Conservation (phyloP, 2,888 invertebrate genomes). For the Cetonia aurata region DNA sequence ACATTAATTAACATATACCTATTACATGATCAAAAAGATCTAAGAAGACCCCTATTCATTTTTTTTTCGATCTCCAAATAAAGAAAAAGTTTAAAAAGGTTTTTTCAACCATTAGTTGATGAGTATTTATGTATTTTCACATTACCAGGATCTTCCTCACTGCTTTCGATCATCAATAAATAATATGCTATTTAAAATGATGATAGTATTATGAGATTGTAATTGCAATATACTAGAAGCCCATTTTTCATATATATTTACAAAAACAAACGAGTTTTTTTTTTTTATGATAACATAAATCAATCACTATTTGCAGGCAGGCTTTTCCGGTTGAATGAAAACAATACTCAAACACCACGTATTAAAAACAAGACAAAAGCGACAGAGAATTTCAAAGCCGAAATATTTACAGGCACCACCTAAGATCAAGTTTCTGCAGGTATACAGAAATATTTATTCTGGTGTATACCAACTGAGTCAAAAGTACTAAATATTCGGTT, state of each 20-base stretch:
- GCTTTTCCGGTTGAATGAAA: too few species aligned
- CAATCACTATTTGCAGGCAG: not conserved
- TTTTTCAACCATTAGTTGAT: too few species aligned
- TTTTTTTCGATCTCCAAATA: too few species aligned
- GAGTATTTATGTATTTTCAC: too few species aligned
- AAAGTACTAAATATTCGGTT: not conserved
- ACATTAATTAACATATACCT: too few species aligned
- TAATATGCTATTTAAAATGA: not conserved
- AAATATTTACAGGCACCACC: constrained; percentile 44
- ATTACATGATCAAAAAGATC: too few species aligned
- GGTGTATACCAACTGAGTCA: too few species aligned
- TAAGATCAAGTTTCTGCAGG: constrained; percentile 46
- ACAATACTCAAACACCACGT: not conserved
- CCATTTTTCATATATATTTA: not conserved
- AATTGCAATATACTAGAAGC: constrained; percentile 21
- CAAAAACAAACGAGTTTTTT: constrained; percentile 15
- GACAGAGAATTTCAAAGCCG: constrained; percentile 28
- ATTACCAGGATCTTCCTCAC: too few species aligned
- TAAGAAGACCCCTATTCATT: too few species aligned
- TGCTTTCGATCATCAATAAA: too few species aligned
- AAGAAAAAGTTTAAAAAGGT: too few species aligned
- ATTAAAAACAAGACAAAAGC: constrained; percentile 28
- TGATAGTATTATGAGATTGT: constrained; percentile 43
- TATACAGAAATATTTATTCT: constrained; percentile 38
- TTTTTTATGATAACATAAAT: constrained; percentile 5